phyloP scores from a whole-genome alignment of 2,797 vertebrate genomes.

The Chloroceryle amazona region DNA sequence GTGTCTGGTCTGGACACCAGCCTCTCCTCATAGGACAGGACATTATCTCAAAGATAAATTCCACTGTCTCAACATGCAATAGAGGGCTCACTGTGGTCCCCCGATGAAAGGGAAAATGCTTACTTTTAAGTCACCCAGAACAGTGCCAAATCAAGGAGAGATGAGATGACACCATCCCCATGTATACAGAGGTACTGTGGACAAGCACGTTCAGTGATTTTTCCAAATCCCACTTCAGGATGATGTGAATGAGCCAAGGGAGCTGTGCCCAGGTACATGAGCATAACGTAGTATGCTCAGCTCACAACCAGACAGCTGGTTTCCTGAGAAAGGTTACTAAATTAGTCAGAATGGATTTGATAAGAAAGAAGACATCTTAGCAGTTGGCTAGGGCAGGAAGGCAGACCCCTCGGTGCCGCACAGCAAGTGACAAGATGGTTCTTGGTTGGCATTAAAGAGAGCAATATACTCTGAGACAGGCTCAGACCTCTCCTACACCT shows the following conservation, averaged over 20 bases:
- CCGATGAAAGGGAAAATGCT: neutral
- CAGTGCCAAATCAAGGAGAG: neutral
- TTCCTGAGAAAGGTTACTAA: neutral
- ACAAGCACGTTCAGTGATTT: neutral
- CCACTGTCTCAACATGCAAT: neutral
- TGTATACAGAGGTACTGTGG: neutral
- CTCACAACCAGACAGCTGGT: neutral
- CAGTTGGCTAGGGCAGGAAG: neutral
- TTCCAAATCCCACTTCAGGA: neutral
- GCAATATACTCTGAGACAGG: neutral
- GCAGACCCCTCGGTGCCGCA: neutral
- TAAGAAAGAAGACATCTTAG: neutral
- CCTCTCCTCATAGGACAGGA: neutral
- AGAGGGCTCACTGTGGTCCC: neutral
- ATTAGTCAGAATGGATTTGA: neutral
- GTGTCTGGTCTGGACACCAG: neutral
- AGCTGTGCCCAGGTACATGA: neutral
- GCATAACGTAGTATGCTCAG: fast-evolving
- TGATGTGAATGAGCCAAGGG: neutral
- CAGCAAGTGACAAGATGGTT: neutral
- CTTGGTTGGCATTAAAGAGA: neutral
- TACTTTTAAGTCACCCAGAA: neutral
- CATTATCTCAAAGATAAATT: neutral
- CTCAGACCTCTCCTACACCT: neutral
- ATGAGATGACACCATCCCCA: neutral